Percentiles rank a stretch among this genome's conserved stretches.
phyloP scores from a whole-genome alignment of 2,797 vertebrate species.

The Xenentodon cancila region DNA sequence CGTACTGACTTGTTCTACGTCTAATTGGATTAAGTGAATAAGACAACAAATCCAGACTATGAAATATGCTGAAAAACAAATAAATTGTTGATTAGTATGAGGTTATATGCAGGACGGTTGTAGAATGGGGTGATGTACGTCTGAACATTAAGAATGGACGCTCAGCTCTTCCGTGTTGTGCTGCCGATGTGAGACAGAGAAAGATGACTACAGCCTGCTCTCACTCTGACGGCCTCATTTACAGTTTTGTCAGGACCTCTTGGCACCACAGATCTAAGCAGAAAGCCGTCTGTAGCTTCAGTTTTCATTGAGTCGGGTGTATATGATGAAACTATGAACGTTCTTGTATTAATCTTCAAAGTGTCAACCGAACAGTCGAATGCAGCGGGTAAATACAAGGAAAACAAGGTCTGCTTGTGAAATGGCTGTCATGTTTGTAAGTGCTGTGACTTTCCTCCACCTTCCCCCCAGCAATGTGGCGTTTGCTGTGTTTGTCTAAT shows the following conservation, averaged over 20 bases:
- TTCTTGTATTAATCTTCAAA: not conserved
- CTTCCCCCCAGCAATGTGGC: not conserved
- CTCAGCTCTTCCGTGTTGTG: not conserved
- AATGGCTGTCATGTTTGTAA: not conserved
- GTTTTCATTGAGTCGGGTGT: not conserved
- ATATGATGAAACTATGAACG: not conserved
- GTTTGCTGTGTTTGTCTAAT: conserved; percentile 1
- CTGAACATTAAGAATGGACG: no score
- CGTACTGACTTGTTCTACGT: conserved; percentile 34
- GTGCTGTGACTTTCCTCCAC: not conserved
- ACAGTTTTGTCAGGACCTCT: no score
- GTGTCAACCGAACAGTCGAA: not conserved
- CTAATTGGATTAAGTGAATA: conserved; percentile 47
- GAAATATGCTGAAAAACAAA: not conserved
- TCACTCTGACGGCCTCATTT: no score
- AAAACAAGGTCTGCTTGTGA: not conserved
- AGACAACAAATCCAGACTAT: conserved; percentile 4
- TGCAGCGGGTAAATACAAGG: not conserved
- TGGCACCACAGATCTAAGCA: not conserved
- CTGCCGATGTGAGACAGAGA: not conserved
- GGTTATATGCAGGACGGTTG: not conserved
- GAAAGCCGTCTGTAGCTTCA: not conserved
- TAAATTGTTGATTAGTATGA: no score
- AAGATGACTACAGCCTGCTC: no score
- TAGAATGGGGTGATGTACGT: conserved; percentile 8